Evolutionary conservation across 1,140 invertebrate species (phyloP), one percentile per base, ranked within the genome.

Genomic region (Drosophila pectinifera): DNA sequence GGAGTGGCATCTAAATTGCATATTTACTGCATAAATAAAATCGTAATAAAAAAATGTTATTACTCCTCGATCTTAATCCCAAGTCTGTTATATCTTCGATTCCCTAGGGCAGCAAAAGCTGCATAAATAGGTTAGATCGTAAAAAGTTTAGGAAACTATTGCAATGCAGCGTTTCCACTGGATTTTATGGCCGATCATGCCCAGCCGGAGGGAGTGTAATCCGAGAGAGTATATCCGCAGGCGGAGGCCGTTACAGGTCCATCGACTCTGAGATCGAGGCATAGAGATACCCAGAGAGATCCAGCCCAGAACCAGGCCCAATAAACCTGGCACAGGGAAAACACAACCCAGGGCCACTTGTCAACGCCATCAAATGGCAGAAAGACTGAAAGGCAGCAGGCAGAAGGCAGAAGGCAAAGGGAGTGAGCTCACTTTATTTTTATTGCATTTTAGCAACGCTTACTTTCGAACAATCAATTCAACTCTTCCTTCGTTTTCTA

Each of bases 371-470:
- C 68, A 73, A 73, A 72, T 59, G 43, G 65, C 73, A 57, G 79
- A 67, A 73, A 54, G 54, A 46, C 42, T 61, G 42, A n/a, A 34
- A 46, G 26, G 51, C 57, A 53, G 41, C n/a, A n/a, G 54, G 53
- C 42, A 65, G 42, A 34, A 46, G 26, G 51, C 57, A 53, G 41
- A 41, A 56, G 18, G 28, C 28, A 45, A n/a, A 8, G 5, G 64
- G 39, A 67, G 67, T 73, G 51, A 78, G 56, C 62, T 82, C 64
- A 84, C 54, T 49, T 67, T 64, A 53, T 49, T 48, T 88, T 86
- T 81, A 82, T 82, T 78, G 45, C 54, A 81, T 83, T 84, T 84
- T 84, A 84, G 81, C 80, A 80, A 69, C 76, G 73, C 65, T 85
- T 85, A 80, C 75, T 82, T 79, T 64, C 58, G 64, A 75, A 65